Evolutionary conservation across 2,888 invertebrate species (phyloP), one percentile per base, ranked within the genome.

Genomic region (Agriopis leucophaearia): DNA sequence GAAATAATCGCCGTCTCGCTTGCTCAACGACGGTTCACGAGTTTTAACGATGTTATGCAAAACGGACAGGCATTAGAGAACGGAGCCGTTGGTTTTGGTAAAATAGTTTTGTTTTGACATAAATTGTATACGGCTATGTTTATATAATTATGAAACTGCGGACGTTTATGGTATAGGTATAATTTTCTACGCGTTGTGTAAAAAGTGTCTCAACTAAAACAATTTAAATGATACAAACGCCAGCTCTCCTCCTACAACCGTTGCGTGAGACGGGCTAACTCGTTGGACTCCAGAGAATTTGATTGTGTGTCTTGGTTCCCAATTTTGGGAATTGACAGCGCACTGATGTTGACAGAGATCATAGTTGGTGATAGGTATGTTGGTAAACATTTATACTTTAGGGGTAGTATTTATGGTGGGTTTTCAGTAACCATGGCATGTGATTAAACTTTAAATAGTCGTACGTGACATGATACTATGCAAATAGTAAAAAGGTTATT

Each of bases 271-370:
- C 51, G 45, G 12, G 27, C 59, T 57, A 71, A 70, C 70, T 70
- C 71, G 74, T 66, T 69, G 63, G 55, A 48, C 79, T 72, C 69
- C 66, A 69, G 80, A 80, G 83, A 81, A 78, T 84, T 81, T 78
- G 81, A 83, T 82, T 79, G 78, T 80, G 61, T 74, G 56, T 67
- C 59, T 52, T 63, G 67, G 64, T 64, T 69, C 68, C 64, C 64
- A 69, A 59, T 64, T 71, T 68, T 57, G 69, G 64, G 69, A 54
- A 74, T 74, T 70, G 71, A 70, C 68, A 68, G 64, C 40, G 35
- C 35, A 18, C 56, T 69, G 36, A 48, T 57, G 64, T 64, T 61
- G 60, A 64, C 63, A 44, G 6, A 64, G 67, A 67, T 67, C 15
- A 54, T 59, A 60, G 50, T 36, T 44, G 13, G 5, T 13, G 63